Percentiles rank a stretch among this genome's conserved stretches.
Conservation (phyloP, 2,113 vertebrate genomes). For the Rhinopithecus roxellana region DNA sequence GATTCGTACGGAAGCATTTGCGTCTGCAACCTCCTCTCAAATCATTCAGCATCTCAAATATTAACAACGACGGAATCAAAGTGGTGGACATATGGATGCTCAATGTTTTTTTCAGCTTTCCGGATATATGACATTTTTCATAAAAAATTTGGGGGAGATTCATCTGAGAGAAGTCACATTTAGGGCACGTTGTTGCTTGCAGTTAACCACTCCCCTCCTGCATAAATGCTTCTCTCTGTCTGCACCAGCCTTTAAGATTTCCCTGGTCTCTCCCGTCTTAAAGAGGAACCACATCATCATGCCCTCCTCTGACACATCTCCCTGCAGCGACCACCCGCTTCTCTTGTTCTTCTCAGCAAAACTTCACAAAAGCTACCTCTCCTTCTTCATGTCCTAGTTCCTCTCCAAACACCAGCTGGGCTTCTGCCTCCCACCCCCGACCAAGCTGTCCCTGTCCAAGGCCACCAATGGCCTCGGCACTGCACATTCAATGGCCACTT, state of each 20-base stretch:
- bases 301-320: not conserved
- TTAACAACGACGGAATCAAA: not conserved
- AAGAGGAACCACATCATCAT: not conserved
- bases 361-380: not conserved
- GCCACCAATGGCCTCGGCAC: not conserved
- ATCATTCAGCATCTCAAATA: not conserved
- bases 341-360: not conserved
- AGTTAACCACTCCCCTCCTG: no score
- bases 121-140: not conserved
- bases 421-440: not conserved
- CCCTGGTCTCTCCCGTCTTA: not conserved
- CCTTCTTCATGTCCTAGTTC: not conserved
- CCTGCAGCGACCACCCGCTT: not conserved
- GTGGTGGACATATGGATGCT: not conserved
- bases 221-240: not conserved
- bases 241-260: not conserved
- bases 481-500: not conserved
- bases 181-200: not conserved
- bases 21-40: not conserved
- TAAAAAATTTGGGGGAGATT: not conserved
- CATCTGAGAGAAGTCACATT: not conserved
- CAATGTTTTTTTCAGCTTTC: not conserved
- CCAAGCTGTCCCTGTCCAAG: not conserved
- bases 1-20: not conserved
- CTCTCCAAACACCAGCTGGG: not conserved